Conservation (phyloP, 2,113 vertebrate species). For the Sylvilagus bachmani region DNA sequence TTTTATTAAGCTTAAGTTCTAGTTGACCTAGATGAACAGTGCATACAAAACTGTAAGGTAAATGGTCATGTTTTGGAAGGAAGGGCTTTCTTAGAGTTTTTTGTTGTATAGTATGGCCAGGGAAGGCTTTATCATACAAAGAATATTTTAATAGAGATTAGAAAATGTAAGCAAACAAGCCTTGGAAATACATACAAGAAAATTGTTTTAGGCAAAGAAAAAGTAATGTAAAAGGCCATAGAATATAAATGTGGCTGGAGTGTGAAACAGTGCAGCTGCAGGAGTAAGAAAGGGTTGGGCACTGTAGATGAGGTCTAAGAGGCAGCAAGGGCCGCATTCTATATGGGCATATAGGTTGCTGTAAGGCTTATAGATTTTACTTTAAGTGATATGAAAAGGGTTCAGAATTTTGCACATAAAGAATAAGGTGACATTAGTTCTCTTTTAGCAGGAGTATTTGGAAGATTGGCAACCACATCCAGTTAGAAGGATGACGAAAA, state of each 20-base stretch:
- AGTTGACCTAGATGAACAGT: not conserved
- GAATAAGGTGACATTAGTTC: not conserved
- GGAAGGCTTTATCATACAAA: not conserved
- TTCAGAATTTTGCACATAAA: not conserved
- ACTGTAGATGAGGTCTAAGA: not conserved
- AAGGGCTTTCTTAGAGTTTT: not conserved
- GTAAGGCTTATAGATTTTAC: not conserved
- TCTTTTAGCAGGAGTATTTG: not conserved
- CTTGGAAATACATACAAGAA: not conserved
- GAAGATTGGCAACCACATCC: not conserved
- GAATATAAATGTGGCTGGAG: not conserved
- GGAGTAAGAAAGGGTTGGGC: not conserved
- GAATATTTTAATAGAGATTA: not conserved
- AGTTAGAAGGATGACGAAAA: not conserved
- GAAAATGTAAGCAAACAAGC: not conserved
- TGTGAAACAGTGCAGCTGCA: not conserved
- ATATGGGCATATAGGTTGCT: too few relatives aligned
- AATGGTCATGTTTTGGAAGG: not conserved
- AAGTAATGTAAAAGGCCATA: not conserved
- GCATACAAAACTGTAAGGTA: not conserved
- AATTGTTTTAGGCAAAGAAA: not conserved
- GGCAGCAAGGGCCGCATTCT: too few relatives aligned
- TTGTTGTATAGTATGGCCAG: not conserved
- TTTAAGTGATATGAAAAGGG: not conserved
- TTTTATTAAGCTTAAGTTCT: not conserved